Evolutionary conservation across 2,888 invertebrate species (phyloP).

Genomic region (Pachycephus smyrnensis): DNA sequence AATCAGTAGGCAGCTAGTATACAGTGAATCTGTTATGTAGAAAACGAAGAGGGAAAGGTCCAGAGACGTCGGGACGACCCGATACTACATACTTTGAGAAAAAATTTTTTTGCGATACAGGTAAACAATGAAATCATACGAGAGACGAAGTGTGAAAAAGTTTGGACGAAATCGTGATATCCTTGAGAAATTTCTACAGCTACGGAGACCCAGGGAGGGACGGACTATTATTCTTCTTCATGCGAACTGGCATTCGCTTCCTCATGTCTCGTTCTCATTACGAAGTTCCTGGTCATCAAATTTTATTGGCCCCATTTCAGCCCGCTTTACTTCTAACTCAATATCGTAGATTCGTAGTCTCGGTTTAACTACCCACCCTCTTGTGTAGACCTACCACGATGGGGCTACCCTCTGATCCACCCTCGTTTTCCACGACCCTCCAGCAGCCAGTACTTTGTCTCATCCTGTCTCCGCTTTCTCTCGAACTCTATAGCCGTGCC

Average conservation of each 20-base stretch:
- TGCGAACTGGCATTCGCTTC: slow-evolving; percentile 15
- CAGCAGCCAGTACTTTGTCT: neutral
- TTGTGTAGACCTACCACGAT: neutral
- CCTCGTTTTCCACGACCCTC: neutral
- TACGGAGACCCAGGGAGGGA: neutral
- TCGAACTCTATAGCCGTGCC: slow-evolving; percentile 14
- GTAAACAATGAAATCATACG: neutral
- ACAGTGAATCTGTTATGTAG: neutral
- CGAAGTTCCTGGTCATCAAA: slow-evolving; percentile 64
- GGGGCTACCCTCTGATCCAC: neutral
- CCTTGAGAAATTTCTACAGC: neutral
- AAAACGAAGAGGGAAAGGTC: neutral
- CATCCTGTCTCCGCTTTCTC: slow-evolving; percentile 28
- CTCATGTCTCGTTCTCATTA: slow-evolving; percentile 59
- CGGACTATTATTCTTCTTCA: neutral
- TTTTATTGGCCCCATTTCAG: slow-evolving; percentile 64
- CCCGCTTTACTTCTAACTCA: slow-evolving; percentile 57
- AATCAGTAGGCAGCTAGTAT: neutral
- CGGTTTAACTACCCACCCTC: slow-evolving; percentile 52
- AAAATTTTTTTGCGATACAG: neutral
- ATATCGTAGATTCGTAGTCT: slow-evolving; percentile 60
- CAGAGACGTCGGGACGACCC: neutral
- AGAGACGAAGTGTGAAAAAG: neutral
- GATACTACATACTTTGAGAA: neutral
- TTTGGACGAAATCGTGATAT: neutral